Evolutionary conservation across 2,113 vertebrate species (phyloP).

Genomic region (Elephantulus edwardii): DNA sequence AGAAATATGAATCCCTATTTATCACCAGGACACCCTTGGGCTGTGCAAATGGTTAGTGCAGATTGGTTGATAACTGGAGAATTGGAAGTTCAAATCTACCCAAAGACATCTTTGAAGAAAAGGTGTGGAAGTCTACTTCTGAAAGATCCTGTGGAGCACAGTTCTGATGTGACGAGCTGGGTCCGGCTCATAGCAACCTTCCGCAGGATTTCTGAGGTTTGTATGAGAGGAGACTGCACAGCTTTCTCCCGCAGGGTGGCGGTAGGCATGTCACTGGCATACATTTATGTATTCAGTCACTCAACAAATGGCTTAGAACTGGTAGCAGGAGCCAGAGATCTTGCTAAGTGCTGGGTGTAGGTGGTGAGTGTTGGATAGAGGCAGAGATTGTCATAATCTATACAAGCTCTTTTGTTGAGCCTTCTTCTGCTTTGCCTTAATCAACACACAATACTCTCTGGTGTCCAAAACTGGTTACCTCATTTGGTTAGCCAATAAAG

Average conservation of each 20-base stretch:
- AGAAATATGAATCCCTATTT: background rate
- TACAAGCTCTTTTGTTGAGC: slow-evolving; percentile 22
- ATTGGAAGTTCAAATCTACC: background rate
- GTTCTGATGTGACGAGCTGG: background rate
- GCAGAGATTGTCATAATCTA: background rate
- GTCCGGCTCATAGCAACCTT: no score
- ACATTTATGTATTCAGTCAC: background rate
- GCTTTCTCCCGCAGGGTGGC: no score
- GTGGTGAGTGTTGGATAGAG: background rate
- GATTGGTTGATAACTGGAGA: background rate
- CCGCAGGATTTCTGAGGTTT: no score
- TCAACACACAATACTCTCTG: slow-evolving; percentile 48
- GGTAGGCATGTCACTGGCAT: no score
- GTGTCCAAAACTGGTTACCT: slow-evolving; percentile 52
- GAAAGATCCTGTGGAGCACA: background rate
- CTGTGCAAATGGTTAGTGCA: background rate
- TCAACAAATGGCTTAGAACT: slow-evolving; percentile 32
- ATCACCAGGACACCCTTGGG: background rate
- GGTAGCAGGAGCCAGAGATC: background rate
- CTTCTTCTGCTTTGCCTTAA: slow-evolving; percentile 55
- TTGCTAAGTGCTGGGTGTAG: background rate
- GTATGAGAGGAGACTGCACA: no score
- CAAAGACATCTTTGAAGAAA: background rate
- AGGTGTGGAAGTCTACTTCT: background rate
- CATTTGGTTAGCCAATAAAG: slow-evolving; percentile 73